A percentile compares a stretch with the other conserved stretches of the same genome.
Conservation (phyloP, 2,888 invertebrate genomes). For the Athalia cordata region DNA sequence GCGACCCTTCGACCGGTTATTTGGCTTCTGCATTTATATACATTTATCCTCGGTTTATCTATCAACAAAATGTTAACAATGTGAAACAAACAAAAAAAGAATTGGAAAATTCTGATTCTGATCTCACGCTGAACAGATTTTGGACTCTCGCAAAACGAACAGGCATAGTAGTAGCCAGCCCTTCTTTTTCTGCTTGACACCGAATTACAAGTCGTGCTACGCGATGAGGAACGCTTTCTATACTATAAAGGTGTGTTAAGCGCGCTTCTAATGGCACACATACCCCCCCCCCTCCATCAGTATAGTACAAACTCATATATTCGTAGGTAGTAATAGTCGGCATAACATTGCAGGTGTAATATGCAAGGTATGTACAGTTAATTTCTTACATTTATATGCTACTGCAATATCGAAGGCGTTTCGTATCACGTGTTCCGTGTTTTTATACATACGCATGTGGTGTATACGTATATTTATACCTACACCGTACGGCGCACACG, state of each 20-base stretch:
- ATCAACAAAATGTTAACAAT: no score
- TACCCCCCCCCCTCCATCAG: background rate
- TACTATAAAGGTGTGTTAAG: background rate
- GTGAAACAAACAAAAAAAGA: no score
- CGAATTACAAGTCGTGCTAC: constrained; percentile 7
- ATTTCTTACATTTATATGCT: constrained; percentile 14
- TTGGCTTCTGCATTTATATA: no score
- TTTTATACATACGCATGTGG: no score
- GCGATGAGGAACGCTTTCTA: constrained; percentile 21
- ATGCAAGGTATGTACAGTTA: background rate
- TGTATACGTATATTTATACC: no score
- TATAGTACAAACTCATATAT: background rate
- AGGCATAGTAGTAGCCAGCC: background rate
- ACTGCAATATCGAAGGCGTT: no score
- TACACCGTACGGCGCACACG: no score
- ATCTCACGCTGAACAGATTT: background rate
- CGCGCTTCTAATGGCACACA: constrained; percentile 33
- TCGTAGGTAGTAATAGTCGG: background rate
- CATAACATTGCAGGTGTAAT: background rate
- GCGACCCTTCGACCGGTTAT: no score
- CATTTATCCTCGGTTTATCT: no score
- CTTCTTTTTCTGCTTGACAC: background rate
- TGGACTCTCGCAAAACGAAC: background rate
- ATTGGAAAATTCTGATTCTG: no score
- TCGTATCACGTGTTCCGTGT: no score